Evolutionary conservation across 2,113 vertebrate genomes (phyloP).

Genomic region (Burhinus oedicnemus): DNA sequence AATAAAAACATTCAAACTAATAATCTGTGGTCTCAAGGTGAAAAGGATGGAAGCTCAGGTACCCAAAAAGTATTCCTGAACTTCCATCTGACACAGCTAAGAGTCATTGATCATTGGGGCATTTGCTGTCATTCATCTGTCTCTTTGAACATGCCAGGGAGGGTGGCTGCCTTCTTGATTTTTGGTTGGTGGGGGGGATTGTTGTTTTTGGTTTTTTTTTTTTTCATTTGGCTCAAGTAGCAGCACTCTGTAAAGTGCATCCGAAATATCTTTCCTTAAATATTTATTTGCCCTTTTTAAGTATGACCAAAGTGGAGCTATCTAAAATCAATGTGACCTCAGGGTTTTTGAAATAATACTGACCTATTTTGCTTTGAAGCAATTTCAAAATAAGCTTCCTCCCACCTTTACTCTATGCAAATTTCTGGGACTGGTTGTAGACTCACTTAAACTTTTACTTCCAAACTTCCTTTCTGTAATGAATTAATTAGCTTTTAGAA

Average conservation of each 20-base stretch:
- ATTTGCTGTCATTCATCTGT: fast-evolving
- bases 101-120: not conserved
- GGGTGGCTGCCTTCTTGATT: not conserved
- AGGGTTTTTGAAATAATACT: not conserved
- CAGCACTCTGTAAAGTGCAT: not conserved
- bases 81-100: not conserved
- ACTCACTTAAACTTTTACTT: not conserved
- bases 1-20: not conserved
- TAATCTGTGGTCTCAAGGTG: not conserved
- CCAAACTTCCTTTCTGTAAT: not conserved
- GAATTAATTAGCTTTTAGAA: not conserved
- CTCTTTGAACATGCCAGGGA: not conserved
- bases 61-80: not conserved
- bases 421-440: not conserved
- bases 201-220: not conserved
- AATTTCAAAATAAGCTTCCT: not conserved
- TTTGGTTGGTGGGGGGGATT: not conserved
- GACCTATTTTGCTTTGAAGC: not conserved
- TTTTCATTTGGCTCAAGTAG: not conserved
- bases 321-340: not conserved
- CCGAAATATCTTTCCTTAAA: not conserved
- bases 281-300: constrained; percentile 5
- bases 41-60: not conserved
- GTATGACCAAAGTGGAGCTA: not conserved
- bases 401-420: not conserved